Conservation (phyloP, 2,797 vertebrate species). For the Zonotrichia albicollis region DNA sequence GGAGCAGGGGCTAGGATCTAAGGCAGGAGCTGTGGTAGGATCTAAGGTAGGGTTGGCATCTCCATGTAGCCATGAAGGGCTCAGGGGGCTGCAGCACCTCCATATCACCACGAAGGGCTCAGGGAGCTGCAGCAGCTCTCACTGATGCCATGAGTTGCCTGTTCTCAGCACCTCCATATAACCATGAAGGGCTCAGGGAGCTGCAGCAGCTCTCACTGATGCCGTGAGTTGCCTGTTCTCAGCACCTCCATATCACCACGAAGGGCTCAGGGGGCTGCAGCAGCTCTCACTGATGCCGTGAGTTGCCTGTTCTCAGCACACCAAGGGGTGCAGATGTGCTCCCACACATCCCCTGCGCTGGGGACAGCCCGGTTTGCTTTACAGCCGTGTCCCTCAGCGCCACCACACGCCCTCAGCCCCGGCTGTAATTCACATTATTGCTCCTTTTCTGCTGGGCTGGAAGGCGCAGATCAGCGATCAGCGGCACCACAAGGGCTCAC, state of each 20-base stretch:
- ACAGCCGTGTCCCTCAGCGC: background rate
- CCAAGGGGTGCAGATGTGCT: accelerated
- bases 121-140: background rate
- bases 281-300: background rate
- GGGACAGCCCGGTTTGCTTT: background rate
- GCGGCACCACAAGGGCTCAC: background rate
- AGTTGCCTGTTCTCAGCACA: background rate
- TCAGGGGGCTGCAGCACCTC: background rate
- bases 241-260: too few relatives aligned
- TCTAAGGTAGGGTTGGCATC: too few relatives aligned
- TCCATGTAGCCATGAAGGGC: background rate
- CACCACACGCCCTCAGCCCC: accelerated
- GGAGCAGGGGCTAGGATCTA: background rate
- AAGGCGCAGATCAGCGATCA: accelerated
- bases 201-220: background rate
- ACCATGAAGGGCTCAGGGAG: too few relatives aligned
- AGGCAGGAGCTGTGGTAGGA: background rate
- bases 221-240: background rate
- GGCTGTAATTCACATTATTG: background rate
- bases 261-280: background rate
- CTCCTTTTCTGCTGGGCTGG: background rate
- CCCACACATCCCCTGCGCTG: background rate
- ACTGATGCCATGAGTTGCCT: background rate
- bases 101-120: too few relatives aligned
- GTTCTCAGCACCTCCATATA: background rate